Evolutionary conservation across 1,140 invertebrate genomes (phyloP), one percentile per base, ranked within the genome.

Genomic region (Procambarus clarkii): DNA sequence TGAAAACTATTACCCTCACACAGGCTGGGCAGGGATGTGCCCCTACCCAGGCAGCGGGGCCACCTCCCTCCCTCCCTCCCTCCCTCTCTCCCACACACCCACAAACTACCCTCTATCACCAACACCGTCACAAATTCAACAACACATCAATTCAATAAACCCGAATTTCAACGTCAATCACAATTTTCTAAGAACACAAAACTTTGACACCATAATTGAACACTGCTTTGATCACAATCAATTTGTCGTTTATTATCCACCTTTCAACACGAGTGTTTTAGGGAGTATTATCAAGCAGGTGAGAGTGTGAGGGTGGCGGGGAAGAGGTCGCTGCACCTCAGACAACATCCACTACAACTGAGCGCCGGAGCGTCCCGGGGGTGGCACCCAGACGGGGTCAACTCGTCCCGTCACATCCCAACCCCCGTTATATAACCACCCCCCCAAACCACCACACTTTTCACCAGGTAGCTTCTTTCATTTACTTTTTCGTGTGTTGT

Each of bases 331-430:
- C 4, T 71, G 60, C 83, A 71, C 69, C 83, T 71, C 83, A 69
- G 83, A 85, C 83, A 85, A 85, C 83, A 85, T 85, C 83, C 83
- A 85, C 83, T 85, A 85, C 83, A 85, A 85, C 83, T 85, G 83
- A 85, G 83, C 83, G 83, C 83, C 46, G 34, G 44, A 74, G 83
- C 64, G 83, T 76, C 83, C 83, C 83, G 83, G 83, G 83, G 83
- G 83, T 85, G 83, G 83, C 83, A 85, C 83, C 83, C 60, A 85
- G 34, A 85, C 60, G 83, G 83, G 83, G 83, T 85, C 83, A 85
- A 85, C 83, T 85, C 83, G 34, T 85, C 83, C 64, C 83, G 83
- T 85, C 83, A 85, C 83, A 85, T 85, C 69, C n/a, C 64, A 50
- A 85, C 83, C 83, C 83, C 83, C 83, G 83, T 85, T 45, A 85